Evolutionary conservation across 1,140 invertebrate genomes (phyloP), one percentile per base, ranked within the genome.

Genomic region (Formica selysi): DNA sequence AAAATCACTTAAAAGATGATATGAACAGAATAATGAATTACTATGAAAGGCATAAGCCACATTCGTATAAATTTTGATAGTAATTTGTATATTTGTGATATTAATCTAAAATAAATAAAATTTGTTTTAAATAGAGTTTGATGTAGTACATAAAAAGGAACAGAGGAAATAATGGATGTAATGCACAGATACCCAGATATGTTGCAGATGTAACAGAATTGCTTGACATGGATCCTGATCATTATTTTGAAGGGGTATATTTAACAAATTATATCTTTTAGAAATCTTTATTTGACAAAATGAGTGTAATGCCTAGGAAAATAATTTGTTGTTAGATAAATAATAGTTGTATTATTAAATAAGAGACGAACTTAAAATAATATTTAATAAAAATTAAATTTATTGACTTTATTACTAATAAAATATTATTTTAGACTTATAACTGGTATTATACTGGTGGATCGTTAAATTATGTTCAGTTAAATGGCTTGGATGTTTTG

Each of bases 371-470:
- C 16, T 16, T 32, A 4, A 48, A 68, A 44, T 13, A 41, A 41
- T 22, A 68, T 6, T 44, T 26, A 7, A 3, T 10, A 68, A 16
- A 44, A 62, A 7, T 54, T 62, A 61, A 51, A 80, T 54, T 79
- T 64, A 76, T 51, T 26, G 0, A 54, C 54, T 13, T 59, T 61
- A 59, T 59, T 62, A 44, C 78, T 87, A 22, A 61, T 87, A 70
- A 51, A 61, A 88, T 36, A 84, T 76, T 44, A 19, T 90, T 93
- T 74, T 38, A 94, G 94, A 86, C 71, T 65, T 95, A 95, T 64
- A 95, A 95, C 76, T 95, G 94, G 94, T 95, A 95, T 83, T 95
- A 94, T 48, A 94, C 92, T 44, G 95, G 95, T 78, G 95, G 95
- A 83, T 87, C 92, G 11, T 71, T 95, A 67, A 90, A 91, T 32